Evolutionary conservation across 2,113 vertebrate genomes (phyloP), one percentile per base, ranked within the genome.

Genomic region (Dicaeum eximium): DNA sequence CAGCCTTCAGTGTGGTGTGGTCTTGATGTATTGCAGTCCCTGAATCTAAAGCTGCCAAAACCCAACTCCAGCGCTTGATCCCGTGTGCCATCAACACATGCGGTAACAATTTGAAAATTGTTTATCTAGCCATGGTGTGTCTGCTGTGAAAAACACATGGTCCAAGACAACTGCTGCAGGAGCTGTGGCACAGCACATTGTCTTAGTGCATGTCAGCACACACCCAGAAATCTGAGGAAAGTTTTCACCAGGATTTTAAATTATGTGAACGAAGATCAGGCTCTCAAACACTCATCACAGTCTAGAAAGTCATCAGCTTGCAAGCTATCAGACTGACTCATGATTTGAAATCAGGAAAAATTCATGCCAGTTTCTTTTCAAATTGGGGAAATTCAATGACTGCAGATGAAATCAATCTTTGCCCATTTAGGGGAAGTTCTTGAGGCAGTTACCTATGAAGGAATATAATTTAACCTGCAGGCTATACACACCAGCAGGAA

Each of bases 71-170:
- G 6, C 21, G 31, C 2, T 38, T 15, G 5, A 56, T 23, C 15
- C 62, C 24, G 1, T 1, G 7, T 37, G 25, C 22, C 15, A 33
- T 8, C 18, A 40, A 15, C 50, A 33, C 11, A 3, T 1, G 2
- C 21, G 1, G 0, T 20, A 90, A 24, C 35, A 56, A 51, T 37
- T 5, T 47, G 15, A 42, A n/a, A 83, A 44, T 11, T 33, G 4
- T 35, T 69, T 24, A 40, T 37, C 14, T 14, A 42, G 33, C 44
- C 37, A n/a, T 3, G 3, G 40, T 8, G 3, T 11, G 3, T 14
- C 53, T 58, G 38, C 78, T 69, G 20, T 60, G 30, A 47, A 77
- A 78, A 78, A 50, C 2, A 4, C 17, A 33, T 1, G 1, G 35
- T 75, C n/a, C 57, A 73, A 42, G 44, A 24, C 28, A 88, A 33